A percentile compares a stretch with the other conserved stretches of the same genome.
phyloP scores from a whole-genome alignment of 2,888 invertebrate species.

The Parnassius smintheus region DNA sequence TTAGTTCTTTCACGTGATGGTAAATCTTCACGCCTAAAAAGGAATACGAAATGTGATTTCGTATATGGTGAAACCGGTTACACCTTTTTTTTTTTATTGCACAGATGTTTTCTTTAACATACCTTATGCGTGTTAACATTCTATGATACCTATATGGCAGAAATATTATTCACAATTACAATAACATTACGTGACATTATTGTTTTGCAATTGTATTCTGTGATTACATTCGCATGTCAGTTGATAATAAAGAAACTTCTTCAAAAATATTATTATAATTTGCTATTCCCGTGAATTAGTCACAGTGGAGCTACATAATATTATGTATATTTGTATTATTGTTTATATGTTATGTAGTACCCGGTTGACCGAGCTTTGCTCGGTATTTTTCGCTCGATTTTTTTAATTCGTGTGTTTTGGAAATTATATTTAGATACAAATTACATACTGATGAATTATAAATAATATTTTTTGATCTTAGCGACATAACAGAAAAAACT shows the following conservation, averaged over 20 bases:
- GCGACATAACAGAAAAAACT: too few species aligned
- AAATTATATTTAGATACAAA: too few species aligned
- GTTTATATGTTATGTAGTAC: too few species aligned
- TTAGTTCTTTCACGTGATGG: too few species aligned
- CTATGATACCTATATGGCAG: not conserved
- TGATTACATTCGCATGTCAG: constrained; percentile 15
- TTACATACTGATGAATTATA: too few species aligned
- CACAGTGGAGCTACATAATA: constrained; percentile 32
- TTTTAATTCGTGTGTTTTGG: too few species aligned
- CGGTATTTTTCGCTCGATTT: too few species aligned
- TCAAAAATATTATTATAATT: constrained; percentile 5
- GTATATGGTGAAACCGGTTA: too few species aligned
- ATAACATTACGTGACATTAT: not conserved
- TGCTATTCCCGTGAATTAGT: constrained; percentile 48
- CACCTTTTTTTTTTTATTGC: too few species aligned
- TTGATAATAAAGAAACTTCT: constrained; percentile 8
- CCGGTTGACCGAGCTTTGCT: too few species aligned
- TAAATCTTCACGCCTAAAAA: not conserved
- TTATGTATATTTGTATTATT: constrained; percentile 27
- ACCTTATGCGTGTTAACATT: not conserved
- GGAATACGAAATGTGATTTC: constrained; percentile 13
- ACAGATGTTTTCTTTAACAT: not conserved
- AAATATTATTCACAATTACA: not conserved
- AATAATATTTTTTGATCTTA: too few species aligned
- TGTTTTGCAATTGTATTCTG: constrained; percentile 6